phyloP scores from a whole-genome alignment of 2,113 vertebrate species.

The Lynx canadensis region DNA sequence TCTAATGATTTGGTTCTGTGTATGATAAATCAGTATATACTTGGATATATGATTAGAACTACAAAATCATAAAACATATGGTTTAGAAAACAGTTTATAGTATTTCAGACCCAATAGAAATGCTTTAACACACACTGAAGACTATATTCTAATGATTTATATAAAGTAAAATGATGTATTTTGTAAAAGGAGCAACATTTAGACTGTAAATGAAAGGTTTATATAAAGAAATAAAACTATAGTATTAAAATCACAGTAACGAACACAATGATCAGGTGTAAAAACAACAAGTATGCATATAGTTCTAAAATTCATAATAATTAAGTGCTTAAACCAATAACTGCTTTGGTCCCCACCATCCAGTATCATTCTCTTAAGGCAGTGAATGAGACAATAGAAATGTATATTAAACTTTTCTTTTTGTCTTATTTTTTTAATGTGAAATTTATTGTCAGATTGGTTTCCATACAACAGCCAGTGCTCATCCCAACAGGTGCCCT shows the following conservation, averaged over 20 bases:
- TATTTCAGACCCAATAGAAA: neutral
- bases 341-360: neutral
- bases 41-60: neutral
- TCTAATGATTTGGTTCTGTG: neutral
- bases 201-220: neutral
- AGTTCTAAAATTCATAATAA: neutral
- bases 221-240: neutral
- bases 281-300: neutral
- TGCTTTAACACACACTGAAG: neutral
- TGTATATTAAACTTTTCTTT: neutral
- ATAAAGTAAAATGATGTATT: neutral
- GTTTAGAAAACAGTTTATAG: neutral
- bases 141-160: neutral
- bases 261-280: neutral
- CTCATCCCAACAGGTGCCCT: too few relatives aligned
- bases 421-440: neutral
- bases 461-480: too few relatives aligned
- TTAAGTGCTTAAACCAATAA: neutral
- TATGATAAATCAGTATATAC: neutral
- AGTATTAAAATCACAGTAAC: neutral
- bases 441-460: too few relatives aligned
- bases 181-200: conserved; percentile 1
- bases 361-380: neutral
- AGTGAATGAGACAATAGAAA: neutral
- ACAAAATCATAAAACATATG: neutral